Conservation (phyloP, 2,797 vertebrate genomes). For the Megaceryle alcyon region DNA sequence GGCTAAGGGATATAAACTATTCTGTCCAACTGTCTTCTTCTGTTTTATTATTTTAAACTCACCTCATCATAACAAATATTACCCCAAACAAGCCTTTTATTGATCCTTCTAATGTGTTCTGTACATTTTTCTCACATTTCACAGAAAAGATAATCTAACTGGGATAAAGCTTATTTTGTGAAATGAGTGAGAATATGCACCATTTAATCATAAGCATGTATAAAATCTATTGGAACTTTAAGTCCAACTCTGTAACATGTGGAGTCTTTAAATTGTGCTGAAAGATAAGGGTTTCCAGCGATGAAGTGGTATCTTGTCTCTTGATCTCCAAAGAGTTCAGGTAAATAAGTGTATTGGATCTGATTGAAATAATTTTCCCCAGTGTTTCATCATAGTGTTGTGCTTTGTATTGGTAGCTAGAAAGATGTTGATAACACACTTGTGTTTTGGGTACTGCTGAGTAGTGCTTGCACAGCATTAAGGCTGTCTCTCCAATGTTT, state of each 20-base stretch:
- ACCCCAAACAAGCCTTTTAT: not conserved
- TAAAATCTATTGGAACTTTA: not conserved
- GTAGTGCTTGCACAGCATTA: not conserved
- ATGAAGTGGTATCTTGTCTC: not conserved
- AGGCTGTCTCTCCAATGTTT: not conserved
- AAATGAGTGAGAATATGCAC: not conserved
- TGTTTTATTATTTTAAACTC: conserved; percentile 13
- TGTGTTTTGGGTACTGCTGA: not conserved
- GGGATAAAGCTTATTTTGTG: not conserved
- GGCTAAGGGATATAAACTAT: not conserved
- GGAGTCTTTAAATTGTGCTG: not conserved
- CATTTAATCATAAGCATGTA: not conserved
- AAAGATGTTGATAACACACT: not conserved
- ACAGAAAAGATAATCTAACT: not conserved
- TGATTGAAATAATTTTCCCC: not conserved
- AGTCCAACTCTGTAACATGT: not conserved
- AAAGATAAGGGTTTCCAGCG: not conserved
- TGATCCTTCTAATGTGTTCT: not conserved
- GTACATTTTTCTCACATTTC: not conserved
- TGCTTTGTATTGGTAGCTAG: not conserved
- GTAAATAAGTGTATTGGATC: not conserved
- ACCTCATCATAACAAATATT: not conserved
- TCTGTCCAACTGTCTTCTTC: not conserved
- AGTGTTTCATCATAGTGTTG: not conserved
- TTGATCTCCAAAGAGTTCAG: not conserved